phyloP scores from a whole-genome alignment of 2,888 invertebrate species.

The Rosalia funebris region DNA sequence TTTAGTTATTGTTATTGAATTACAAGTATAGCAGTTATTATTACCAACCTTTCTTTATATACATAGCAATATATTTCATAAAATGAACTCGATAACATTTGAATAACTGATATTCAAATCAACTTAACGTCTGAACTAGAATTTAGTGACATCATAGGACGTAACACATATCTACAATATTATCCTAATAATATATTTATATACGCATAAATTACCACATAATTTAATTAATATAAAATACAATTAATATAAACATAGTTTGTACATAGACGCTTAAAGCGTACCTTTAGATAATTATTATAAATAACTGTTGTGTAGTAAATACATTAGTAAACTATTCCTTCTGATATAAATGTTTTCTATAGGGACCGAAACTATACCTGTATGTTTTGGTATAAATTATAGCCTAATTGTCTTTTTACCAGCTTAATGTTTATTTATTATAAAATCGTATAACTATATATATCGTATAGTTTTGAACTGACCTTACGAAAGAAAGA shows the following conservation, averaged over 20 bases:
- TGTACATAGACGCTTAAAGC: conserved; percentile 48
- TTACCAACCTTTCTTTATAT: too few relatives aligned
- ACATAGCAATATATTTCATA: conserved; percentile 12
- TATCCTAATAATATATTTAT: neutral
- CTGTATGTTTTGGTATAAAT: too few relatives aligned
- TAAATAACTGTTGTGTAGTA: conserved; percentile 28
- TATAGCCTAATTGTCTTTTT: too few relatives aligned
- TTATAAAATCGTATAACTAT: too few relatives aligned
- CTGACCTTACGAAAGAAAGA: too few relatives aligned
- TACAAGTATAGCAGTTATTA: too few relatives aligned
- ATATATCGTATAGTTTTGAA: too few relatives aligned
- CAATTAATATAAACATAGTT: conserved; percentile 48
- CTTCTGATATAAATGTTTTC: too few relatives aligned
- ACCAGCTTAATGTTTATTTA: too few relatives aligned
- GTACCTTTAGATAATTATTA: conserved; percentile 19
- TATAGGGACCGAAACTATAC: too few relatives aligned
- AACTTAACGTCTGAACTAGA: neutral
- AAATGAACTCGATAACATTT: conserved; percentile 6
- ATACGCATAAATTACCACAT: conserved; percentile 17
- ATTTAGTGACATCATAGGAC: neutral
- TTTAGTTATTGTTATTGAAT: too few relatives aligned
- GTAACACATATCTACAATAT: neutral
- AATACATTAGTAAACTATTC: conserved; percentile 26
- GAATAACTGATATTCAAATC: neutral
- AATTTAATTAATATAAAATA: conserved; percentile 45